These are phyloP conservation scores for Mycteria americana DNA, from an alignment of 2,797 vertebrate species.

Conservation along the genomic window DNA sequence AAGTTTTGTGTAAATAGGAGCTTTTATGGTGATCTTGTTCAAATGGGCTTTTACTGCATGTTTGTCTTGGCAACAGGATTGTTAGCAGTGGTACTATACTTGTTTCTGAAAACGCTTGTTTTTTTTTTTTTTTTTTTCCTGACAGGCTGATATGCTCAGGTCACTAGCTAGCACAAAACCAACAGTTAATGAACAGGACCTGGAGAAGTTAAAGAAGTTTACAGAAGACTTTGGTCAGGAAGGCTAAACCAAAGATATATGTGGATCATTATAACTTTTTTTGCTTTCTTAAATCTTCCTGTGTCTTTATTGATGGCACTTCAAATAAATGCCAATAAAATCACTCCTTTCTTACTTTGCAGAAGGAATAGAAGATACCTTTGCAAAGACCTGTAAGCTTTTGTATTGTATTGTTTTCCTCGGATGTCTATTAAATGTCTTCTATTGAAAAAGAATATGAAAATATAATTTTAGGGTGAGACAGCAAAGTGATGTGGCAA, in stretches of 20 bases:
- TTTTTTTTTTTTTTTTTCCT: not conserved
- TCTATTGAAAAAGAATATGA: slow-evolving; percentile 53
- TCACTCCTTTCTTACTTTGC: slow-evolving; percentile 47
- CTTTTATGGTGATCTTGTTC: not conserved
- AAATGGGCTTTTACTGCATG: not conserved
- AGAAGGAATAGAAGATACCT: slow-evolving; percentile 42
- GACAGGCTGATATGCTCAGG: slow-evolving; percentile 89
- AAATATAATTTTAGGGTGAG: slow-evolving; percentile 32
- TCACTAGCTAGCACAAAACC: slow-evolving; percentile 89
- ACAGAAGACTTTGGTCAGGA: slow-evolving; percentile 99
- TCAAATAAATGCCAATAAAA: slow-evolving; percentile 68
- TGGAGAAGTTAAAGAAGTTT: slow-evolving; percentile 96
- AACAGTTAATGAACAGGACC: slow-evolving; percentile 95
- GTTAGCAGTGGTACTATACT: not conserved
- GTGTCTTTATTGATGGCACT: slow-evolving; percentile 62
- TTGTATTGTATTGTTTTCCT: slow-evolving; percentile 66
- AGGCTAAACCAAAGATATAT: slow-evolving; percentile 85
- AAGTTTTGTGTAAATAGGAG: not conserved
- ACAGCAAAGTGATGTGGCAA: slow-evolving; percentile 27
- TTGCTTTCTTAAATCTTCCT: slow-evolving; percentile 54
- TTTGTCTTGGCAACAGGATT: not conserved
- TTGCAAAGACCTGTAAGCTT: slow-evolving; percentile 54
- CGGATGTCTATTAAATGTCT: slow-evolving; percentile 65
- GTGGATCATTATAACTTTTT: slow-evolving; percentile 65
- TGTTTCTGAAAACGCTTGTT: not conserved